phyloP scores from a whole-genome alignment of 2,113 vertebrate genomes.

The Mustela lutreola region DNA sequence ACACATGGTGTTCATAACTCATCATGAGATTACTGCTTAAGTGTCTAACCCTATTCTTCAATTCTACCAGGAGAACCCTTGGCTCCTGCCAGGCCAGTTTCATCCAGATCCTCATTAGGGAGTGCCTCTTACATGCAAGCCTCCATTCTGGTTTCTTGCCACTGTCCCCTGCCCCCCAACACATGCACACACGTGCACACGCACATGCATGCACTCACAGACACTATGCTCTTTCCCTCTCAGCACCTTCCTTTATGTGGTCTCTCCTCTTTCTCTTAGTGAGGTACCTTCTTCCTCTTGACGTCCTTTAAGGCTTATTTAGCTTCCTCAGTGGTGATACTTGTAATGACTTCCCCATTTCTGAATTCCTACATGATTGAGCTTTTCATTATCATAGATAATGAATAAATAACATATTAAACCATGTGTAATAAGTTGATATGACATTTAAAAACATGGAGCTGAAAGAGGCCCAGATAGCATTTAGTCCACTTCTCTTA shows the following conservation, averaged over 20 bases:
- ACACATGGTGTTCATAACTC: neutral
- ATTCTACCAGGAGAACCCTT: neutral
- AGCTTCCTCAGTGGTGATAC: neutral
- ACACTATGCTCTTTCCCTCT: neutral
- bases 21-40: neutral
- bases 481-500: neutral
- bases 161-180: neutral
- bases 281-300: neutral
- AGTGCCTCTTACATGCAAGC: neutral
- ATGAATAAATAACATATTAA: neutral
- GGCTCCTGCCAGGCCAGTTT: neutral
- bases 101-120: neutral
- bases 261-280: neutral
- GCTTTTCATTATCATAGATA: constrained; percentile 33
- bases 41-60: neutral
- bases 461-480: neutral
- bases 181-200: neutral
- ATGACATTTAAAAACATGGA: constrained; percentile 1
- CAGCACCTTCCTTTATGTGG: neutral
- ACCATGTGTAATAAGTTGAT: neutral
- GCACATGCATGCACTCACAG: neutral
- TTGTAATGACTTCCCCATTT: neutral
- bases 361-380: neutral
- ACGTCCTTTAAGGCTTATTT: neutral
- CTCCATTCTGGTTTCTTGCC: neutral